phyloP scores from a whole-genome alignment of 1,140 invertebrate species.

The Caenorhabditis remanei region DNA sequence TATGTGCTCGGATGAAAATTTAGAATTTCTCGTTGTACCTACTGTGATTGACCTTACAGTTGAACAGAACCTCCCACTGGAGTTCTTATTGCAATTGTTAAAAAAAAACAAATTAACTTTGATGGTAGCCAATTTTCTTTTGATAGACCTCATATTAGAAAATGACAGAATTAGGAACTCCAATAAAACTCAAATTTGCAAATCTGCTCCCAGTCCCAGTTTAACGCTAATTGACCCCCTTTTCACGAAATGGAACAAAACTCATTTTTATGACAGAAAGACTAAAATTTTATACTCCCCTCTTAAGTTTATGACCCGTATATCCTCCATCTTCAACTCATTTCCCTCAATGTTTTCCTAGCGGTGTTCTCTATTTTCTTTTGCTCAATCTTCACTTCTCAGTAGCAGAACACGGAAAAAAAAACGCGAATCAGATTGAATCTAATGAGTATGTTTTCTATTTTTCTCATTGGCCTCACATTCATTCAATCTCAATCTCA shows the following conservation, averaged over 20 bases:
- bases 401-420: neutral
- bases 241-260: neutral
- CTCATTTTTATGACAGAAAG: neutral
- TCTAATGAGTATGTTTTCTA: slow-evolving; percentile 26
- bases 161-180: no score
- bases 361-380: slow-evolving; percentile 33
- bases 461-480: slow-evolving; percentile 1
- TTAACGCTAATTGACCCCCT: neutral
- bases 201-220: neutral
- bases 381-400: neutral
- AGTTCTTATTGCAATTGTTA: no score
- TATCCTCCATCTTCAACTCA: neutral
- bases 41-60: no score
- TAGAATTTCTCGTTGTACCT: no score
- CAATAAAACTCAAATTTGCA: no score
- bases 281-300: slow-evolving; percentile 42
- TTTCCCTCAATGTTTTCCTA: slow-evolving; percentile 23
- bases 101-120: no score
- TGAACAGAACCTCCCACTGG: no score
- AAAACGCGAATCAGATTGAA: neutral
- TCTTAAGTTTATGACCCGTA: slow-evolving; percentile 49
- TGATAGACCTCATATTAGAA: no score
- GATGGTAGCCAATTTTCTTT: no score
- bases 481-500: neutral
- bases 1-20: no score